Evolutionary conservation across 2,113 vertebrate species (phyloP).

Genomic region (Monopterus albus): DNA sequence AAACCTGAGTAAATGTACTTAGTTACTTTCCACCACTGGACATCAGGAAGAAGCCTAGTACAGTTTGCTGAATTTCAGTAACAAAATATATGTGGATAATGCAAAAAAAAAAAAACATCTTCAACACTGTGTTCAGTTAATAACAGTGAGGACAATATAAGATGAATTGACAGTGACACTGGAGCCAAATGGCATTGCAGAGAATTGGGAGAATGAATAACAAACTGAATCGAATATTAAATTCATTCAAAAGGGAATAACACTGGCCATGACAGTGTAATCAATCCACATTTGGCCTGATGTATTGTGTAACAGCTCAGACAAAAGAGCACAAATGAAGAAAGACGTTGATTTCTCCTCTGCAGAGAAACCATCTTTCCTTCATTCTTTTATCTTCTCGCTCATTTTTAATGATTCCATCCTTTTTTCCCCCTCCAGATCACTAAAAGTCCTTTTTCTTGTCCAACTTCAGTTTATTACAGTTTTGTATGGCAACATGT

Average conservation of each 20-base stretch:
- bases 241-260: constrained; percentile 61
- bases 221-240: constrained; percentile 69
- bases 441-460: constrained; percentile 33
- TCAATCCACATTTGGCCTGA: constrained; percentile 68
- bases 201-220: constrained; percentile 63
- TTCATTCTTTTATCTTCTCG: not conserved
- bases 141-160: constrained; percentile 39
- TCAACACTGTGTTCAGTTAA: constrained; percentile 28
- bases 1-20: too few species aligned
- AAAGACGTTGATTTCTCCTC: constrained; percentile 34
- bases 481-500: constrained; percentile 16
- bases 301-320: constrained; percentile 48
- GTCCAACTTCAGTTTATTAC: constrained; percentile 19
- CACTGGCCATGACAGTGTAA: constrained; percentile 54
- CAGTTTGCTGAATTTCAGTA: too few species aligned
- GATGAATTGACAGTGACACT: constrained; percentile 58
- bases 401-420: constrained; percentile 29
- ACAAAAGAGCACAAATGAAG: constrained; percentile 51
- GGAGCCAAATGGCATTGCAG: constrained; percentile 37
- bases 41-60: not conserved
- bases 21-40: too few species aligned
- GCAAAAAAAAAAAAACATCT: not conserved
- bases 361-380: constrained; percentile 14
- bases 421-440: not conserved
- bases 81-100: not conserved